Percentiles rank a stretch among this genome's conserved stretches.
Conservation (phyloP, 2,888 invertebrate species). For the Drosophila setosimentum region DNA sequence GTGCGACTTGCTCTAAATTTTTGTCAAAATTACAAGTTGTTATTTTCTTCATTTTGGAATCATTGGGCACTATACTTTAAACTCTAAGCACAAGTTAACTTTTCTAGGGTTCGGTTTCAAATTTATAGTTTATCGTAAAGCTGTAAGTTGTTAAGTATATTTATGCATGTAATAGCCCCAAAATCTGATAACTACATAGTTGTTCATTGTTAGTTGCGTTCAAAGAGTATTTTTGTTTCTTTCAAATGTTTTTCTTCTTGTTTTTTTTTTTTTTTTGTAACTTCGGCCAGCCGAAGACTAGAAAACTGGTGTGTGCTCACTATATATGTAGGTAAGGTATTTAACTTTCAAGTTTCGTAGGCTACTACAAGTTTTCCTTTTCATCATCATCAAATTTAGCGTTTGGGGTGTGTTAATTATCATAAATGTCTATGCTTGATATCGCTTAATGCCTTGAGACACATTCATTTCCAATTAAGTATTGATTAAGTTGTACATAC, state of each 20-base stretch:
- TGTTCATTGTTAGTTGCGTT: slow-evolving; percentile 34
- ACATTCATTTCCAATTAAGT: slow-evolving; percentile 30
- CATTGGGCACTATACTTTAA: slow-evolving; percentile 34
- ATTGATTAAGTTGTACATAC: slow-evolving; percentile 24
- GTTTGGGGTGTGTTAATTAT: slow-evolving; percentile 15
- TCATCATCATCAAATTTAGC: slow-evolving; percentile 9
- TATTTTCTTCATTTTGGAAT: slow-evolving; percentile 23
- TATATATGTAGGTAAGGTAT: slow-evolving; percentile 27
- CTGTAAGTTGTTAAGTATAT: slow-evolving; percentile 44
- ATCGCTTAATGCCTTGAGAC: slow-evolving; percentile 24
- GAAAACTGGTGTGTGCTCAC: slow-evolving; percentile 29
- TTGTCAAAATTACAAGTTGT: slow-evolving; percentile 2
- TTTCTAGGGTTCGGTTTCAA: slow-evolving; percentile 30
- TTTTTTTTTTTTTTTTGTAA: slow-evolving; percentile 12
- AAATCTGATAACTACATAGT: slow-evolving; percentile 35
- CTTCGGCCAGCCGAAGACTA: slow-evolving; percentile 57
- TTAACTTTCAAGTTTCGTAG: slow-evolving; percentile 41
- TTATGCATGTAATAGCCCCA: slow-evolving; percentile 35
- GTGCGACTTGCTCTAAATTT: slow-evolving; percentile 17
- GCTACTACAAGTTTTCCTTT: slow-evolving; percentile 10
- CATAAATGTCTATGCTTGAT: slow-evolving; percentile 49
- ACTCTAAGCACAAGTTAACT: slow-evolving; percentile 46
- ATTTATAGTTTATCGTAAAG: slow-evolving; percentile 35
- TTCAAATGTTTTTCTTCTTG: slow-evolving; percentile 6
- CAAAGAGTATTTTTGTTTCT: slow-evolving; percentile 42